Conservation (phyloP, 2,797 vertebrate genomes). For the Tinamus major region DNA sequence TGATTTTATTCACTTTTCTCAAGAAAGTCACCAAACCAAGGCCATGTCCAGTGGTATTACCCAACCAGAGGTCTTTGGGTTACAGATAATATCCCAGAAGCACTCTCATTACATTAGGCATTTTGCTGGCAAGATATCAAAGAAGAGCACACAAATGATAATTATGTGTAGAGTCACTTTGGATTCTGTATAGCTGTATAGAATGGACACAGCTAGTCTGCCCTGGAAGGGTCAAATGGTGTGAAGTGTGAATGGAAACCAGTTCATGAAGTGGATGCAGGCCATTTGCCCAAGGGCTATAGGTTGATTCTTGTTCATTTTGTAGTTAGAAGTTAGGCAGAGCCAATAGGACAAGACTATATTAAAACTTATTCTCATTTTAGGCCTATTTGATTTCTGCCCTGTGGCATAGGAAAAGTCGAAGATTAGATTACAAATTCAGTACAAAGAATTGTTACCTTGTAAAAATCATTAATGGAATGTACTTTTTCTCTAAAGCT, state of each 20-base stretch:
- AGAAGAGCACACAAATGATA: not conserved
- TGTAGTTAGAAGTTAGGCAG: not conserved
- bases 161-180: not conserved
- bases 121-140: not conserved
- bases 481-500: not conserved
- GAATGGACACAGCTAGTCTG: not conserved
- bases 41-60: not conserved
- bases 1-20: not conserved
- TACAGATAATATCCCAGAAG: not conserved
- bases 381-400: not conserved
- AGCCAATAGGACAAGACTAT: not conserved
- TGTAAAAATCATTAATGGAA: not conserved
- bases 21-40: not conserved
- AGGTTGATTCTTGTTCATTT: not conserved
- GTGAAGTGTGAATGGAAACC: not conserved
- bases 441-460: not conserved
- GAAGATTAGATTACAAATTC: not conserved
- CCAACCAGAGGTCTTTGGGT: too few relatives aligned
- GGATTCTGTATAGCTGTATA: not conserved
- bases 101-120: not conserved
- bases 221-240: not conserved
- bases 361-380: not conserved
- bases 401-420: not conserved
- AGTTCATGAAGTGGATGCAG: not conserved
- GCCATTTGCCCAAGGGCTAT: rapidly evolving